Conservation (phyloP, 2,888 invertebrate genomes). For the Plebejus melissa region DNA sequence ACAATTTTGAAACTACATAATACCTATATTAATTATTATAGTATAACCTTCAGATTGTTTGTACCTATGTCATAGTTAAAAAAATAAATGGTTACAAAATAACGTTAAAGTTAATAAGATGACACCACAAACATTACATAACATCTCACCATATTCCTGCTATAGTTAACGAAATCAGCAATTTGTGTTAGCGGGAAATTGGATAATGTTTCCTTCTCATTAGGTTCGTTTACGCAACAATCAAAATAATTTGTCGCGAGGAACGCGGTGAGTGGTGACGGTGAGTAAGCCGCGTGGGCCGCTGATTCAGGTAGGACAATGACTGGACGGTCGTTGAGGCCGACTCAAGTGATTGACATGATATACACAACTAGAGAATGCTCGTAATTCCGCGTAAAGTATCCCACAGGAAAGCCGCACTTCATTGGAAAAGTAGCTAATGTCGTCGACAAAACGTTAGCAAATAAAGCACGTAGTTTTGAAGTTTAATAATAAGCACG, state of each 20-base stretch:
- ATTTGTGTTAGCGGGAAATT: constrained; percentile 4
- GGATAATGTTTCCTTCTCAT: constrained; percentile 24
- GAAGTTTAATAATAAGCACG: not conserved
- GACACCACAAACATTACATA: not conserved
- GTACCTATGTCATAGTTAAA: not conserved
- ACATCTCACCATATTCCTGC: not conserved
- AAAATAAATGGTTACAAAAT: not conserved
- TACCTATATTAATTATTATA: too few species aligned
- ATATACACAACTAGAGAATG: not conserved
- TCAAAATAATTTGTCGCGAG: constrained; percentile 13
- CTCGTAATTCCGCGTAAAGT: not conserved
- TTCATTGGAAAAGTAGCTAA: too few species aligned
- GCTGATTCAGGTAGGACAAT: constrained; percentile 13
- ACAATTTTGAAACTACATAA: too few species aligned
- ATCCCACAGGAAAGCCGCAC: not conserved
- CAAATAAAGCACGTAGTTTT: not conserved
- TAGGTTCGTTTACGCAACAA: constrained; percentile 21
- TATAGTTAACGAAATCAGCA: not conserved
- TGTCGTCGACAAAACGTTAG: too few species aligned
- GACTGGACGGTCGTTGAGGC: not conserved
- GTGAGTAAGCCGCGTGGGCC: constrained; percentile 14
- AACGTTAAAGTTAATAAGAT: not conserved
- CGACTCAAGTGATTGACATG: not conserved
- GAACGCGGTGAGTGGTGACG: not conserved
- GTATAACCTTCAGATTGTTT: not conserved